Evolutionary conservation across 2,888 invertebrate species (phyloP).

Genomic region (Diogma glabrata): DNA sequence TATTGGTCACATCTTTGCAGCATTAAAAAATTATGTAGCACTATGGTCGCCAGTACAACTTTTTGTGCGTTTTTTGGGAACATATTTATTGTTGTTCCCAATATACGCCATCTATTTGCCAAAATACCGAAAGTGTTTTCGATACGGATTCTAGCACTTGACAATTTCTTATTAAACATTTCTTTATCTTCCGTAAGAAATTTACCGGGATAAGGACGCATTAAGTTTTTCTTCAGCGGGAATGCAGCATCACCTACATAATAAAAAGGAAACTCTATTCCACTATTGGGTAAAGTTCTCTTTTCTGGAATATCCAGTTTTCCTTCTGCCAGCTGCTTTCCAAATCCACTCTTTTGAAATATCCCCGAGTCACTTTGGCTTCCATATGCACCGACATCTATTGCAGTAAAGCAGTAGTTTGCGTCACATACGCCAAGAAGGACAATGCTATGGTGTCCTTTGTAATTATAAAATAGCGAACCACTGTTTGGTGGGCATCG

Average conservation of each 20-base stretch:
- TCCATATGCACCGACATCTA: neutral
- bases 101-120: neutral
- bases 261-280: slow-evolving; percentile 10
- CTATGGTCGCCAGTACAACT: slow-evolving; percentile 13
- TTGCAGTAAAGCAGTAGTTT: neutral
- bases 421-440: neutral
- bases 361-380: neutral
- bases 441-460: slow-evolving; percentile 1
- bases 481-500: neutral
- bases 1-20: neutral
- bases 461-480: neutral
- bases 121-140: slow-evolving; percentile 14
- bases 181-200: slow-evolving; percentile 3
- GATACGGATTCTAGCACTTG: slow-evolving; percentile 9
- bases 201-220: slow-evolving; percentile 13
- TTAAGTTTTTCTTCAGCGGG: slow-evolving; percentile 11
- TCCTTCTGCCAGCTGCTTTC: neutral
- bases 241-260: slow-evolving; percentile 15
- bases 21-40: slow-evolving; percentile 16
- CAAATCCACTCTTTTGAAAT: slow-evolving; percentile 1
- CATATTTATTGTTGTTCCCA: neutral
- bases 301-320: neutral
- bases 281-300: neutral
- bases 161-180: slow-evolving; percentile 12
- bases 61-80: slow-evolving; percentile 6